Evolutionary conservation across 2,797 vertebrate species (phyloP).

Genomic region (Triplophysa yarkandensis): DNA sequence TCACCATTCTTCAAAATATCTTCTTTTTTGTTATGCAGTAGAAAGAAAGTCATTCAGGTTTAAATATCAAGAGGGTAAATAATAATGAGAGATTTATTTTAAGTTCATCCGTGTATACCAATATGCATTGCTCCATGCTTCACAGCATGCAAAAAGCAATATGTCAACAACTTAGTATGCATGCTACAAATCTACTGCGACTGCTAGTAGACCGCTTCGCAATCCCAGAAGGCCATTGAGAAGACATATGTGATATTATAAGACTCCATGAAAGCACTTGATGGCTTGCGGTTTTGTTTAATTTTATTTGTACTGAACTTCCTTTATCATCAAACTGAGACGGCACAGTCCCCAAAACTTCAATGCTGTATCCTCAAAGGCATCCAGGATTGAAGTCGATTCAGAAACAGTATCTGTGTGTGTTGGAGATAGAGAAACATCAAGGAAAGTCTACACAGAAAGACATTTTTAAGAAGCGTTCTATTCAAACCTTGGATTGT

Average conservation of each 20-base stretch:
- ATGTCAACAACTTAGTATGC: neutral
- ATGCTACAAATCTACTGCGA: no score
- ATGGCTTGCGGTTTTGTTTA: neutral
- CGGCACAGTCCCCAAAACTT: neutral
- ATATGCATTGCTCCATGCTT: no score
- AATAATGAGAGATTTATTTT: no score
- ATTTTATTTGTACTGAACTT: neutral
- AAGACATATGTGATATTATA: neutral
- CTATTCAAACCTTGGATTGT: neutral
- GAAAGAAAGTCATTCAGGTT: no score
- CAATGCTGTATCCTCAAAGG: neutral
- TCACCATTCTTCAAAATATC: no score
- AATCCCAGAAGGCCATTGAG: neutral
- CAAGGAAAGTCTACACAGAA: constrained; percentile 23
- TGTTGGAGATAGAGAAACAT: constrained; percentile 33
- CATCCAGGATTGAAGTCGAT: neutral
- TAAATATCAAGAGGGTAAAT: no score
- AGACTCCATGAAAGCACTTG: neutral
- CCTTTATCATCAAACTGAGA: neutral
- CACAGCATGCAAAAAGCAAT: neutral
- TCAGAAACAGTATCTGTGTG: constrained; percentile 14
- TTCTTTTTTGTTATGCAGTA: no score
- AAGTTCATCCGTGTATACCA: no score
- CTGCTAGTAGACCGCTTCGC: neutral
- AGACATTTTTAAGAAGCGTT: constrained; percentile 10